phyloP scores from a whole-genome alignment of 64 coral and sea anemone species.

The Porites australiensis region DNA sequence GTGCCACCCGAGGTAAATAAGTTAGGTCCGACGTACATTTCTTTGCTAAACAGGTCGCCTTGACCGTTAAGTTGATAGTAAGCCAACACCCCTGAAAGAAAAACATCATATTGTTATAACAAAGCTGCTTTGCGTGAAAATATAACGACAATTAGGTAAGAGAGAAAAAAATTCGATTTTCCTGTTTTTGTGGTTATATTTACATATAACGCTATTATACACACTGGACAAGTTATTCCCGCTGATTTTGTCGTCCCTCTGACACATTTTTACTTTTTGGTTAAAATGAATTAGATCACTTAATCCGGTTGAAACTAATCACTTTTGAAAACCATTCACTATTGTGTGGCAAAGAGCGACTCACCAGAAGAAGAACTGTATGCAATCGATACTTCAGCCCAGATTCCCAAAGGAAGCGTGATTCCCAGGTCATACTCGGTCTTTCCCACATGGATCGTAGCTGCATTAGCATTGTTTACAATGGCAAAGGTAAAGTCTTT shows the following conservation, averaged over 20 bases:
- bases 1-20: conserved; percentile 73
- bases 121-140: not conserved
- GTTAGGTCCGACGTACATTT: conserved; percentile 71
- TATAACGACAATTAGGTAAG: too few species aligned
- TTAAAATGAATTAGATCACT: too few species aligned
- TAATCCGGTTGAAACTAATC: too few species aligned
- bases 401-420: conserved; percentile 55
- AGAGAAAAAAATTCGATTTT: too few species aligned
- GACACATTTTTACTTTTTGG: too few species aligned
- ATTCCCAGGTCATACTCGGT: conserved; percentile 70
- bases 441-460: conserved; percentile 77
- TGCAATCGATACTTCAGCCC: conserved; percentile 83
- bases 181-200: too few species aligned
- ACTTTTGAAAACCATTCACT: too few species aligned
- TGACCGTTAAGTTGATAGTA: conserved; percentile 75
- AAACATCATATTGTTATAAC: not conserved
- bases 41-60: conserved; percentile 60
- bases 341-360: too few species aligned
- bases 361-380: conserved; percentile 70
- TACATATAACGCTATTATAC: too few species aligned
- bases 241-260: too few species aligned
- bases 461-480: conserved; percentile 74
- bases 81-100: conserved; percentile 61
- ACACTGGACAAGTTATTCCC: too few species aligned
- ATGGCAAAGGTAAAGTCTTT: conserved; percentile 80